Percentiles rank a stretch among this genome's conserved stretches.
Evolutionary conservation across 2,113 vertebrate genomes (phyloP).

Genomic region (Oxyura jamaicensis): DNA sequence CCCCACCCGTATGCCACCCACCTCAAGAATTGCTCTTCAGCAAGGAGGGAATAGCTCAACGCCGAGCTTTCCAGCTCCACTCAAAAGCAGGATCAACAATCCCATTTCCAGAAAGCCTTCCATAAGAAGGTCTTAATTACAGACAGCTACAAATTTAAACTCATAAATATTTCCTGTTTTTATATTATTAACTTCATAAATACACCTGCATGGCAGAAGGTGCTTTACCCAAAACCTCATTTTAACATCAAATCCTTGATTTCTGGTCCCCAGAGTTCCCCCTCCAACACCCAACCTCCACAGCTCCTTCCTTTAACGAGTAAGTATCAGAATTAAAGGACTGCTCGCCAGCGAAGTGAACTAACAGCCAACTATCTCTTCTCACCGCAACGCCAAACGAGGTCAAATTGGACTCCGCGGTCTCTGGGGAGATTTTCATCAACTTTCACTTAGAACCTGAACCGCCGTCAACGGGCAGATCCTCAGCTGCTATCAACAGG

Average conservation of each 20-base stretch:
- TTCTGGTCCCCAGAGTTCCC: not conserved
- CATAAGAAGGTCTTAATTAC: not conserved
- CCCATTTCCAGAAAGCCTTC: not conserved
- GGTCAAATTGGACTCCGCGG: not conserved
- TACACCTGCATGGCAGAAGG: not conserved
- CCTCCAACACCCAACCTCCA: not conserved
- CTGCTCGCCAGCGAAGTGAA: not conserved
- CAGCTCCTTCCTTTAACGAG: not conserved
- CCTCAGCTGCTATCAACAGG: not conserved
- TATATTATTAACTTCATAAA: not conserved
- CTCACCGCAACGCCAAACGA: not conserved
- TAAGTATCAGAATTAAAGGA: not conserved
- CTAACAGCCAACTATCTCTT: rapidly evolving
- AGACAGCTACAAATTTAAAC: not conserved
- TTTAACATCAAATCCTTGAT: not conserved
- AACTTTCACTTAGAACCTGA: not conserved
- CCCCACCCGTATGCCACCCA: not conserved
- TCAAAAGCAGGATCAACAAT: not conserved
- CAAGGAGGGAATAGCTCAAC: not conserved
- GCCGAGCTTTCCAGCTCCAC: not conserved
- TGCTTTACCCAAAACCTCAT: not conserved
- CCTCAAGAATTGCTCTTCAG: not conserved
- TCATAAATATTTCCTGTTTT: not conserved
- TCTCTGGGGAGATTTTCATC: not conserved
- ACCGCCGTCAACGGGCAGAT: not conserved